These are phyloP conservation scores for Hypanus sabinus DNA, from an alignment of 2,113 vertebrate species.

Conservation along the genomic window DNA sequence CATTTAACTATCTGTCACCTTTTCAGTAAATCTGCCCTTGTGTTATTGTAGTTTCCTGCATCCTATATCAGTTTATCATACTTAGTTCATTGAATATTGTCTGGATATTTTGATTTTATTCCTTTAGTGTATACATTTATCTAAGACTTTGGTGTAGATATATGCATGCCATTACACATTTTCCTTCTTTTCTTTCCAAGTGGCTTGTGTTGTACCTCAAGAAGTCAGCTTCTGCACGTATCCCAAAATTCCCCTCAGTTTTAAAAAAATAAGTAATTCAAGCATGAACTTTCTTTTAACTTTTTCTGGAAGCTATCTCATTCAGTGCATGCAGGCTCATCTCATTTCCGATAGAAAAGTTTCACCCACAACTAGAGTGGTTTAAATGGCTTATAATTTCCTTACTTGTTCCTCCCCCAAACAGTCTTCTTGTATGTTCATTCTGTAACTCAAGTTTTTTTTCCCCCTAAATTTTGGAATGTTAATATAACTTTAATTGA, in stretches of 20 bases:
- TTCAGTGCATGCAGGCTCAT: neutral
- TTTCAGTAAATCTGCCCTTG: neutral
- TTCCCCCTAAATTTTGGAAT: neutral
- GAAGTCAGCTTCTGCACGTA: neutral
- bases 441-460: neutral
- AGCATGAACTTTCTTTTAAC: too few species aligned
- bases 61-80: neutral
- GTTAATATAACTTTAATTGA: neutral
- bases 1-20: neutral
- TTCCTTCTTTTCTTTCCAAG: neutral
- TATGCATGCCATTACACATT: neutral
- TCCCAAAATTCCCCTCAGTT: neutral
- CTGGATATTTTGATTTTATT: neutral
- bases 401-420: neutral
- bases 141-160: neutral
- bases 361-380: neutral
- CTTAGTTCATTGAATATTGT: neutral
- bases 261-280: too few species aligned
- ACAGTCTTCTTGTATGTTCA: neutral
- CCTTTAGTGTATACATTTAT: neutral
- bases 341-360: neutral
- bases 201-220: neutral
- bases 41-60: neutral
- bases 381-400: neutral
- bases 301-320: neutral